Base-by-base conservation (phyloP, 2,797 vertebrate genomes). In the Oryzias sinensis region DNA sequence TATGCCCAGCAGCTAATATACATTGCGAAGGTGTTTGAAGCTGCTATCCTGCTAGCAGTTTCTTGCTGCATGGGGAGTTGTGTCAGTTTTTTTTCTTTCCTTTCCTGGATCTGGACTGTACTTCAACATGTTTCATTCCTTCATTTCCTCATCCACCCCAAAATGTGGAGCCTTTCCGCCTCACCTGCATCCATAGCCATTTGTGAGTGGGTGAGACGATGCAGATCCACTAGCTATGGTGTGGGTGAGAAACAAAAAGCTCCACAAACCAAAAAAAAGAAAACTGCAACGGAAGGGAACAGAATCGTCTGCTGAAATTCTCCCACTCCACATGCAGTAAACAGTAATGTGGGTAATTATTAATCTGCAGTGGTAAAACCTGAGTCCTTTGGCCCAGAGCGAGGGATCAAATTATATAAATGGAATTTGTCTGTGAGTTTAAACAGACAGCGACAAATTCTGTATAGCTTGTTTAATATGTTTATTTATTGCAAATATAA, bases 171-270 rank as follows among this genome's bases (percentile, higher is more conserved):
- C 53, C 53, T 72, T 60, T 64, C 60, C 64, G 72, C 66, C 80
- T 80, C 62, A 74, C 69, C 59, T 63, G 70, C 63, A 68, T 68
- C 79, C 76, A 61, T 13, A 68, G 66, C 56, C 65, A 49, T 64
- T 59, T 70, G 59, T 80, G 81, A 86, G 83, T 82, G 82, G 81
- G 81, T 82, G 80, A 87, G 74, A 87, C 86, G 81, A 84, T 85
- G 80, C 82, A 65, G 71, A 81, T 74, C 54, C 63, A 58, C 70
- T 22, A 3, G 20, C 20, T 62, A 71, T 66, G 66, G 80, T 83
- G 87, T 86, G 78, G 76, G 82, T 60, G 67, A 81, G 59, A 44
- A 75, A 49, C 61, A 68, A 22, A 57, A 67, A 50, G 59, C 49
- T 57, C 43, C 62, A 65, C 67, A 68, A 58, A 67, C 52, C 53